These are phyloP conservation scores for Microcebus ravelobensis DNA, from an alignment of 2,113 vertebrate genomes.

Conservation along the genomic window DNA sequence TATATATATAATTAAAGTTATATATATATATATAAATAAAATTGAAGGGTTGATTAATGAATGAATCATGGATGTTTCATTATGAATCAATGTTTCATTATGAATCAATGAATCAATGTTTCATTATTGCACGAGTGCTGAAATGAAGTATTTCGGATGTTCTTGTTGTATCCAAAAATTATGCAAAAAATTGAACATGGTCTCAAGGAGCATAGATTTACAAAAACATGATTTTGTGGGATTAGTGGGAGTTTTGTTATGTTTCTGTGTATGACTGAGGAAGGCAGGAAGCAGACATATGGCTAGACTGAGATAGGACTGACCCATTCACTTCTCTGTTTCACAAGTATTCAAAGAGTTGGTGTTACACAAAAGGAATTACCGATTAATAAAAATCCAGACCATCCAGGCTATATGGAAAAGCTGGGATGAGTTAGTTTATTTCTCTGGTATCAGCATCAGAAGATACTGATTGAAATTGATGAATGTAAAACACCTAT, in stretches of 20 bases:
- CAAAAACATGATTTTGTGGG: neutral
- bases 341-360: neutral
- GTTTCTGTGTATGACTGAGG: neutral
- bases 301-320: neutral
- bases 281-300: neutral
- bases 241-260: neutral
- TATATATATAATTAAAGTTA: too few relatives aligned
- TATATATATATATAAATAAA: neutral
- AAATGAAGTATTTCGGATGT: neutral
- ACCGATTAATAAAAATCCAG: neutral
- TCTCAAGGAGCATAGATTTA: neutral
- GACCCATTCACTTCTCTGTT: neutral
- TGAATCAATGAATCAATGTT: neutral
- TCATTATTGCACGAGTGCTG: neutral
- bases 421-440: neutral
- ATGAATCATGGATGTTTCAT: too few relatives aligned
- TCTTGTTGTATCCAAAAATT: too few relatives aligned
- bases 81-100: too few relatives aligned
- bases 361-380: neutral
- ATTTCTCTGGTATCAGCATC: neutral
- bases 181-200: neutral
- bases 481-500: neutral
- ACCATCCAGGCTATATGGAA: neutral
- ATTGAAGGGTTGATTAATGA: neutral
- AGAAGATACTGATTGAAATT: neutral